A percentile compares a stretch with the other conserved stretches of the same genome.
Evolutionary conservation across 2,888 invertebrate genomes (phyloP).

Genomic region (Cheilosia soror): DNA sequence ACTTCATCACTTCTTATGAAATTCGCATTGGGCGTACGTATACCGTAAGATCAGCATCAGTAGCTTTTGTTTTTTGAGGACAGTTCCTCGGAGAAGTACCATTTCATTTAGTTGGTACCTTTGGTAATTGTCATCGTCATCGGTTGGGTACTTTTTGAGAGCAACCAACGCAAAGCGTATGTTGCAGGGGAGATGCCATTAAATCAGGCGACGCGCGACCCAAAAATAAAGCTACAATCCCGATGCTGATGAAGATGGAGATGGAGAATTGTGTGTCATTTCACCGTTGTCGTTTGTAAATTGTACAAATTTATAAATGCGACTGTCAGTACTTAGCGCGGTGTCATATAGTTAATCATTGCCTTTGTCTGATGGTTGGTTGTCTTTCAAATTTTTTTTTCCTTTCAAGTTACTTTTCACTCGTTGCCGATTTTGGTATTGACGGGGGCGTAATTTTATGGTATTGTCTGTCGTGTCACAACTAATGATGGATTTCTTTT

Average conservation of each 20-base stretch:
- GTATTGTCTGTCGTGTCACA: slow-evolving; percentile 40
- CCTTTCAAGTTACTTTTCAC: slow-evolving; percentile 12
- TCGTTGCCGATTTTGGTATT: slow-evolving; percentile 39
- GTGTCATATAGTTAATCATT: slow-evolving; percentile 67
- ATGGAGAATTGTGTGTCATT: slow-evolving; percentile 27
- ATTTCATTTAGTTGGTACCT: not conserved
- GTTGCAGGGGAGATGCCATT: slow-evolving; percentile 20
- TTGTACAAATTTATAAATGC: not conserved
- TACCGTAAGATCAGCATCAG: slow-evolving; percentile 1
- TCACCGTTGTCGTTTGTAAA: slow-evolving; percentile 7
- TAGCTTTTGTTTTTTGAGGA: not conserved
- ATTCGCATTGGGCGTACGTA: slow-evolving; percentile 11
- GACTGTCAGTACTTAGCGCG: slow-evolving; percentile 40
- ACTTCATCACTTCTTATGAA: slow-evolving; percentile 14
- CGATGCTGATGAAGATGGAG: not conserved
- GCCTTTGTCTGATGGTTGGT: slow-evolving; percentile 20
- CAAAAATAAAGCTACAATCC: not conserved
- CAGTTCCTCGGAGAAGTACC: not conserved
- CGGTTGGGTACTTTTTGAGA: slow-evolving; percentile 36
- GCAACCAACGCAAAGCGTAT: slow-evolving; percentile 10
- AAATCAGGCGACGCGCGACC: slow-evolving; percentile 3
- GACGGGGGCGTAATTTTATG: slow-evolving; percentile 52
- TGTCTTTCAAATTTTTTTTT: slow-evolving; percentile 26
- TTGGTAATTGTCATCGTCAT: slow-evolving; percentile 10
- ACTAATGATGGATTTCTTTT: slow-evolving; percentile 45